These are phyloP conservation scores for Synergus itoensis DNA, from an alignment of 2,888 invertebrate genomes.

Conservation along the genomic window DNA sequence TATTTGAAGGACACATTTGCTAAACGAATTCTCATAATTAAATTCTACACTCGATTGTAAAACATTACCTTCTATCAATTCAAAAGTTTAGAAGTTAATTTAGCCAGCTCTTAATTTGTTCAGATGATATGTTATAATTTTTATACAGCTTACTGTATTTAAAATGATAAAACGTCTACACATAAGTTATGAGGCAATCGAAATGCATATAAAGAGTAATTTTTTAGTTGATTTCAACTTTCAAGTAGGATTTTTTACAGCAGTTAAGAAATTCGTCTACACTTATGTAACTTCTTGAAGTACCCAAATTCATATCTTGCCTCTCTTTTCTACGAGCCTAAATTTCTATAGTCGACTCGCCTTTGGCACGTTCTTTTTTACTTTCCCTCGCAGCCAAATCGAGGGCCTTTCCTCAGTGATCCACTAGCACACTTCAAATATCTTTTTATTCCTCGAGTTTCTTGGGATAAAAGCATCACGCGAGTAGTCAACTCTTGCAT, in stretches of 20 bases:
- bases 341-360: conserved; percentile 47
- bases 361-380: conserved; percentile 52
- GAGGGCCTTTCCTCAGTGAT: conserved; percentile 51
- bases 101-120: too few relatives aligned
- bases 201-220: background rate
- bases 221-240: conserved; percentile 12
- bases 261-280: conserved; percentile 18
- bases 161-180: background rate
- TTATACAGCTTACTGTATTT: background rate
- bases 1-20: background rate
- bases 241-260: conserved; percentile 16
- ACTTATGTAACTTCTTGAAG: conserved; percentile 39
- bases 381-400: conserved; percentile 55
- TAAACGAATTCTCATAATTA: background rate
- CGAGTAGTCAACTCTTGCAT: background rate
- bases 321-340: conserved; percentile 45
- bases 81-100: background rate
- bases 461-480: conserved; percentile 21
- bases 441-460: conserved; percentile 44
- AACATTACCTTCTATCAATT: background rate
- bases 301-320: conserved; percentile 43
- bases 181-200: background rate
- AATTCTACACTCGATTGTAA: too few relatives aligned
- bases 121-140: too few relatives aligned
- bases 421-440: conserved; percentile 56